Conservation (phyloP, 1,140 invertebrate species). For the Eumeta japonica region DNA sequence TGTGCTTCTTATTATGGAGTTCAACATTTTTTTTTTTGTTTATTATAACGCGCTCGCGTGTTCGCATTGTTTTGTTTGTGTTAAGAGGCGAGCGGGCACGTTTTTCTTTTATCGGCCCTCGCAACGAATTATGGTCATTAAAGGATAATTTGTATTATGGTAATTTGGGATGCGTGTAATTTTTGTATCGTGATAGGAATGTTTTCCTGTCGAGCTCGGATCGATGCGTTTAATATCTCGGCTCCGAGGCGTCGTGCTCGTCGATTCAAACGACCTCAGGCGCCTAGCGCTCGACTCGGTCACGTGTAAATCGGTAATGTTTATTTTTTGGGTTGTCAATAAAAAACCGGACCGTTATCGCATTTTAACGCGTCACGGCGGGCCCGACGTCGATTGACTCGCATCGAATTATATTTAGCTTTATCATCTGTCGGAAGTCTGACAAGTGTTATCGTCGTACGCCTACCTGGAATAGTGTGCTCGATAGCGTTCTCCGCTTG, state of each 20-base stretch:
- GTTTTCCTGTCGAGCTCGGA: conserved; percentile 36
- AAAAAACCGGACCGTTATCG: too few relatives aligned
- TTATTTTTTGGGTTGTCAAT: too few relatives aligned
- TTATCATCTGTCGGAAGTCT: conserved; percentile 1
- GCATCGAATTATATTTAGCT: background rate
- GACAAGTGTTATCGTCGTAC: too few relatives aligned
- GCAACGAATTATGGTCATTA: conserved; percentile 57
- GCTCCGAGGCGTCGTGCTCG: too few relatives aligned
- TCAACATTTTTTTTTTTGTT: conserved; percentile 41
- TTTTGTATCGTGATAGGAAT: conserved; percentile 53
- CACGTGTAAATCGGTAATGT: too few relatives aligned
- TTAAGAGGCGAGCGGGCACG: conserved; percentile 44
- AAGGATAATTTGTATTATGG: conserved; percentile 58
- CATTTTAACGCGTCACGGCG: too few relatives aligned
- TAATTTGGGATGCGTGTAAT: conserved; percentile 57
- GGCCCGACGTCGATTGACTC: too few relatives aligned
- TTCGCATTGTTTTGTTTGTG: conserved; percentile 51
- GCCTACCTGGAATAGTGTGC: too few relatives aligned
- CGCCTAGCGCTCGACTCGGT: too few relatives aligned
- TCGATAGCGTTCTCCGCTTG: too few relatives aligned
- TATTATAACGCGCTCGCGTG: conserved; percentile 53
- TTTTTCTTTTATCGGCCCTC: conserved; percentile 47
- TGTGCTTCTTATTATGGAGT: conserved; percentile 56
- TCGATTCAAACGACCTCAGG: too few relatives aligned
- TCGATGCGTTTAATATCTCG: conserved; percentile 44